phyloP scores from a whole-genome alignment of 2,113 vertebrate genomes.

The Dicerorhinus sumatrensis region DNA sequence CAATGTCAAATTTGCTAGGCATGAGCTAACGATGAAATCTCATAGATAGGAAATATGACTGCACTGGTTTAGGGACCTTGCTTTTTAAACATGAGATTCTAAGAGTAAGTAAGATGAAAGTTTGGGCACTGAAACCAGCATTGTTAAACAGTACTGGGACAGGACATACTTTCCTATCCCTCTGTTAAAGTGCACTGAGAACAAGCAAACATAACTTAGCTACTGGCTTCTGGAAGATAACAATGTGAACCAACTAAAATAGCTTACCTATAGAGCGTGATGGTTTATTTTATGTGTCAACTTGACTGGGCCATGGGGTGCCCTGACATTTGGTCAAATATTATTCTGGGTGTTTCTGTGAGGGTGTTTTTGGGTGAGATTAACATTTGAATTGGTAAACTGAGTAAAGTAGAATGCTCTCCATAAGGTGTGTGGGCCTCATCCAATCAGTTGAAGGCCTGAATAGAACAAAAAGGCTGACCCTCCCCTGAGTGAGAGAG shows the following conservation, averaged over 20 bases:
- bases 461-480: not conserved
- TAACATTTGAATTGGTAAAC: not conserved
- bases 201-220: not conserved
- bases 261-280: not conserved
- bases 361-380: not conserved
- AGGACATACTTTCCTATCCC: not conserved
- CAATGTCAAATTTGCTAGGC: not conserved
- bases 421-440: not conserved
- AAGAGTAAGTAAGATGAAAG: not conserved
- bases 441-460: not conserved
- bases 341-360: not conserved
- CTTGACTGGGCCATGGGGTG: not conserved
- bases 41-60: not conserved
- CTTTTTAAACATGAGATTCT: not conserved
- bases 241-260: not conserved
- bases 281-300: not conserved
- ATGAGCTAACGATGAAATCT: not conserved
- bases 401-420: not conserved
- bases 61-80: not conserved
- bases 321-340: not conserved
- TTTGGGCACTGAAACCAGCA: not conserved
- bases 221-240: not conserved
- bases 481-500: not conserved
- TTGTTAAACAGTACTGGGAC: not conserved
- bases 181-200: not conserved